Base-by-base conservation (phyloP, 2,888 invertebrate genomes). In the Baccha elongata region DNA sequence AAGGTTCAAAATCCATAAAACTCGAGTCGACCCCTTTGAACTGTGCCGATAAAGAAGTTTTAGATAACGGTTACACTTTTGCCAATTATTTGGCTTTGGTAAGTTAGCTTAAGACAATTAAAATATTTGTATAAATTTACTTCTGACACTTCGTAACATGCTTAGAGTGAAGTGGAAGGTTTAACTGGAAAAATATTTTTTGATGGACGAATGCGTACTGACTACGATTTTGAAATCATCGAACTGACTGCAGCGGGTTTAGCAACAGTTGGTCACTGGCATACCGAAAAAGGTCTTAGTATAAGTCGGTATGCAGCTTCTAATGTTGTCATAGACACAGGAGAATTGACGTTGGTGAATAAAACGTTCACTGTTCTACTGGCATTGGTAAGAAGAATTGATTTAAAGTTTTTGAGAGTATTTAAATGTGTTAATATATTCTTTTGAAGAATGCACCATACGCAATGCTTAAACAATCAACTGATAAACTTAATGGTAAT, bases 1-100 rank as follows among this genome's bases (percentile, higher is more conserved):
- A 94, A 86, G 95, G 95, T 13, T 91, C 97, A 23, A 93, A 94
- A 84, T 93, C 94, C 85, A 89, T 96, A 8, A 91, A 91, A 55
- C 91, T 91, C 58, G 87, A 91, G 32, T 87, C 92, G 0, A 91
- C 91, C 85, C 85, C 90, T 6, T 88, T 96, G 2, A 91, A 91
- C 62, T 96, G 96, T 86, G 88, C 87, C 2, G 92, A 93, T 11
- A 90, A 90, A 0, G 91, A 91, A 60, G 91, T 93, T 26, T 97
- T 97, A 94, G 92, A 92, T 64, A 94, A 95, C 87, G 98, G 98
- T 2, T 95, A 94, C 58, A 96, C 94, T 80, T 92, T 98, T 71
- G 93, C 95, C 65, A 98, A 98, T 91, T 95, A 94, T 87, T 94
- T 97, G 92, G 85, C 88, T 86, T 87, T 89, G 81, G 89, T 90